Evolutionary conservation across 2,797 vertebrate species (phyloP).

Genomic region (Echiichthys vipera): DNA sequence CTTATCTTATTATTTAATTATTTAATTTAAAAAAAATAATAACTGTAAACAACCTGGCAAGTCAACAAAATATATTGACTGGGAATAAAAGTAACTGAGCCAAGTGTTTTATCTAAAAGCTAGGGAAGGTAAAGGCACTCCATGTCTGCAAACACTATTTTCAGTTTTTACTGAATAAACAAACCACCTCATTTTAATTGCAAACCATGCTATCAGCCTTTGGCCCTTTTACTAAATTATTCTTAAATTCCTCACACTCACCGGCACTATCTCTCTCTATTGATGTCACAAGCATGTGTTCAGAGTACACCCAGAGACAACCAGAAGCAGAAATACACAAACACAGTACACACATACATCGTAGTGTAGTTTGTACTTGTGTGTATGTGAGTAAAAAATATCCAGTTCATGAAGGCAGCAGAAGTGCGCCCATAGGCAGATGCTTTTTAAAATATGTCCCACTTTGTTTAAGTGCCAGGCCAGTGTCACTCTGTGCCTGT

Average conservation of each 20-base stretch:
- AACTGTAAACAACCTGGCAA: background rate
- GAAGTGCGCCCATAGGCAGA: constrained; percentile 34
- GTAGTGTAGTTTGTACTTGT: constrained; percentile 5
- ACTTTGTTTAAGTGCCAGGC: constrained; percentile 40
- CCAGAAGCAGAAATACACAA: constrained; percentile 37
- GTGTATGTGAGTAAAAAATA: constrained; percentile 50
- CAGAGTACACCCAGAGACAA: constrained; percentile 36
- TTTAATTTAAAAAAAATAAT: too few species aligned
- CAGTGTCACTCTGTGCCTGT: constrained; percentile 32
- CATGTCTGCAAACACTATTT: constrained; percentile 25
- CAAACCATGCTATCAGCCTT: constrained; percentile 45
- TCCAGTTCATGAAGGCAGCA: constrained; percentile 34
- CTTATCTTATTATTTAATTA: too few species aligned
- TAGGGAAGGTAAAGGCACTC: background rate
- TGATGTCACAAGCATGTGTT: constrained; percentile 28
- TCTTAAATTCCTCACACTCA: constrained; percentile 37
- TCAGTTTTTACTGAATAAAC: constrained; percentile 38
- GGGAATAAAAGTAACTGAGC: background rate
- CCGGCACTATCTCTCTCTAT: constrained; percentile 5
- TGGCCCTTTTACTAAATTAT: constrained; percentile 42
- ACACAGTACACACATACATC: too few species aligned
- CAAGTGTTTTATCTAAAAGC: background rate
- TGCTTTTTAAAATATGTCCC: constrained; percentile 48
- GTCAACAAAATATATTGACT: background rate
- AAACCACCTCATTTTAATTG: constrained; percentile 57